Base-by-base conservation (phyloP, 2,888 invertebrate species). In the Andrena hattorfiana region DNA sequence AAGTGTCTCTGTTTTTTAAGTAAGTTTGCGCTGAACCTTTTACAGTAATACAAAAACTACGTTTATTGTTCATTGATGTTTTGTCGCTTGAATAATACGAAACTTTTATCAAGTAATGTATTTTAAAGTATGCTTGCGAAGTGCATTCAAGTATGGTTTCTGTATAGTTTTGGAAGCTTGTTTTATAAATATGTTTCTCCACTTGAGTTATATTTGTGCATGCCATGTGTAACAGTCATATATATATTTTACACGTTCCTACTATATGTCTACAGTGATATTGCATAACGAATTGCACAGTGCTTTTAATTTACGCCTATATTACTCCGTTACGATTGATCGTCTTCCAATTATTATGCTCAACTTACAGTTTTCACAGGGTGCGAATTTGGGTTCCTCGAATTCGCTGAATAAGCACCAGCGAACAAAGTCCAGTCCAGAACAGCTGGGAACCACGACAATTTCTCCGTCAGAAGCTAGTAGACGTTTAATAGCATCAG, bases 381-480 rank as follows among this genome's bases (percentile, higher is more conserved):
- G 92, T 42, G 87, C 92, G 4, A 92, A 93, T 85, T 86, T 93
- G 75, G 90, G 91, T 28, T 91, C 92, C 7, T 86, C 91, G 6
- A 90, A 90, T 64, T 90, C 90, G 13, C 83, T 92, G 48, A 92
- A 95, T 80, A 95, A 95, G 48, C 96, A 96, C 90, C 96, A 96
- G 88, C 95, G 96, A 84, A 96, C 96, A 72, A 96, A 96, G 91
- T 96, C 96, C 76, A 96, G 96, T 90, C 96, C 96, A 10, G 96
- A 96, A 92, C 95, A 95, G 76, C 90, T 95, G 68, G 92, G 93
- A 51, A 93, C 92, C 28, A 90, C 93, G 48, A 89, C 93, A 62
- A 93, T 93, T 71, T 93, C 93, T 60, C 92, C 93, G 2, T 89
- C 92, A 2, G 95, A 95, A 87, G 94, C 94, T 10, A 94, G 94